Evolutionary conservation across 2,113 vertebrate species (phyloP), one percentile per base, ranked within the genome.

Genomic region (Centrocercus urophasianus): DNA sequence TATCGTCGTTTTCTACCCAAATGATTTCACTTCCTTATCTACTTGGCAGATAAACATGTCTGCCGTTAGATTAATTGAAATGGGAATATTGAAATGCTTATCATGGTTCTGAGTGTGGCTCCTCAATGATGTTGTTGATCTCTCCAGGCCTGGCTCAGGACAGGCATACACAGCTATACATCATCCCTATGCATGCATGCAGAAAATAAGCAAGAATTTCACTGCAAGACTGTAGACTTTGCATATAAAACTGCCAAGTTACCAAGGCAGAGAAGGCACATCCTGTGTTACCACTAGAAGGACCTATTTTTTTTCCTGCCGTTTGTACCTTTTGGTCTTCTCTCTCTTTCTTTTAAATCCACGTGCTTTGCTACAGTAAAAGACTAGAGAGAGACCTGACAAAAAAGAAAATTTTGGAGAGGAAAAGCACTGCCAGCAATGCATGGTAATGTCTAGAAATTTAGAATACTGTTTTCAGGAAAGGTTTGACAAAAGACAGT

Each of bases 1-100:
- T 93, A 86, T 74, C 56, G 60, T 42, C 20, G 61, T 67, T 94
- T 93, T 96, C 72, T 81, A 48, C 47, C 88, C 50, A 67, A 43
- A 80, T 81, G 38, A 50, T 86, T 93, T 91, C 50, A 60, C 69
- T 87, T 87, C 42, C 80, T 90, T 83, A 71, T 74, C 83, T 86
- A 32, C 25, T 88, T 25, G 79, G 64, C 83, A 88, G 83, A 90
- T 71, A 74, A 88, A 71, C 60, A 81, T 72, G 90, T 93, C 61
- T 86, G 50, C 76, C 0, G 0, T 93, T 94, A 72, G 61, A 83
- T 83, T 83, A 65, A 65, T 65, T 77, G 86, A 81, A 90, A 71
- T 11, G 64, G 80, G 69, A 78, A 57, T 88, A 90, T 11, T 90
- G 54, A 84, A 95, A 77, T 81, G 42, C 50, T 27, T 57, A 12